Evolutionary conservation across 2,797 vertebrate species (phyloP).

Genomic region (Bradypodion ventrale): DNA sequence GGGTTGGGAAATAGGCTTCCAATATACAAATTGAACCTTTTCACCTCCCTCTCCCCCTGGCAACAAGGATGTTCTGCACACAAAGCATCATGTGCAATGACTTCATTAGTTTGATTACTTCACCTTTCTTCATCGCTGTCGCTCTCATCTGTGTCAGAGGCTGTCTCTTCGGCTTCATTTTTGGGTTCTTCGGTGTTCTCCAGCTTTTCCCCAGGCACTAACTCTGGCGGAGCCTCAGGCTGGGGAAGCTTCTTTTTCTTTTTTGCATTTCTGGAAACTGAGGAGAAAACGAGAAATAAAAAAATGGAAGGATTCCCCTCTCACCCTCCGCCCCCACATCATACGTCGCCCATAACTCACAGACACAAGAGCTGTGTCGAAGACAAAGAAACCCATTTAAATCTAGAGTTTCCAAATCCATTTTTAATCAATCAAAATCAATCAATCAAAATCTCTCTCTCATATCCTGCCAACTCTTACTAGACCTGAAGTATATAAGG

Average conservation of each 20-base stretch:
- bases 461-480: too few species aligned
- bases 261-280: neutral
- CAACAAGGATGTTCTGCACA: neutral
- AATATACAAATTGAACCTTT: too few species aligned
- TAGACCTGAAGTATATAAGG: too few species aligned
- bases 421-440: too few species aligned
- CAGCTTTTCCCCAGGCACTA: accelerated
- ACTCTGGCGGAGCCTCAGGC: slow-evolving; percentile 1
- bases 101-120: neutral
- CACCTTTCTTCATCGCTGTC: slow-evolving; percentile 84
- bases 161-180: slow-evolving; percentile 55
- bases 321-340: neutral
- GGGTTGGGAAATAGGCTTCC: neutral
- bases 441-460: too few species aligned
- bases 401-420: neutral
- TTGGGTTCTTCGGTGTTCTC: accelerated
- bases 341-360: neutral
- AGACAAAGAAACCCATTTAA: neutral
- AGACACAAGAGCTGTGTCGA: neutral
- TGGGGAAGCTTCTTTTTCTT: slow-evolving; percentile 35
- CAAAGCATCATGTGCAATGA: accelerated
- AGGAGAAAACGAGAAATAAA: neutral
- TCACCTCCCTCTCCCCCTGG: neutral
- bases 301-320: neutral
- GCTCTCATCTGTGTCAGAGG: slow-evolving; percentile 71